Conservation (phyloP, 2,113 vertebrate genomes). For the Forbesichthys agassizii region DNA sequence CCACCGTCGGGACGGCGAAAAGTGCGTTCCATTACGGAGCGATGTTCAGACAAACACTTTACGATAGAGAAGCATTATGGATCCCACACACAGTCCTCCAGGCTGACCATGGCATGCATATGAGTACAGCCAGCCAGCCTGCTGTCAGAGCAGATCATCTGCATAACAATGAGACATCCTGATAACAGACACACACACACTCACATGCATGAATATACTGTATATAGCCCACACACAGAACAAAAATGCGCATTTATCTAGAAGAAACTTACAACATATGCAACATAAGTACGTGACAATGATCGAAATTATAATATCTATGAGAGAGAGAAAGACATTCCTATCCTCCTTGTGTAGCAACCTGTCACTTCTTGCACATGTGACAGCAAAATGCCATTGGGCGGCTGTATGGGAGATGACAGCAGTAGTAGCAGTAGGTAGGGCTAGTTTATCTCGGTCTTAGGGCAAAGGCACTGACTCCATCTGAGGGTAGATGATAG, state of each 20-base stretch:
- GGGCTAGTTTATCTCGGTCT: conserved; percentile 56
- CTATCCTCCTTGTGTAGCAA: conserved; percentile 18
- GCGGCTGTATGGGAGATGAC: conserved; percentile 23
- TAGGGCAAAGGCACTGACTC: conserved; percentile 39
- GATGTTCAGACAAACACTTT: neutral
- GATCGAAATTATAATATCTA: neutral
- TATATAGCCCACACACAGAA: no score
- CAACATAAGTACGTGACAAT: neutral
- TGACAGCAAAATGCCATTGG: conserved; percentile 35
- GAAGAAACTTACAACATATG: conserved; percentile 23
- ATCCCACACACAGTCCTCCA: conserved; percentile 19
- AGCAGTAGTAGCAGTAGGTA: conserved; percentile 39
- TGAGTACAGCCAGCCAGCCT: conserved; percentile 34
- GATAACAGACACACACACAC: conserved; percentile 11
- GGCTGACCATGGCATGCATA: conserved; percentile 49
- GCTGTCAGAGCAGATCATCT: conserved; percentile 38
- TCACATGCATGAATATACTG: conserved; percentile 16
- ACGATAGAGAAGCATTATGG: neutral
- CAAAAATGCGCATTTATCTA: conserved; percentile 30
- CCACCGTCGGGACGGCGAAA: conserved; percentile 17
- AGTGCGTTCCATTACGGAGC: neutral
- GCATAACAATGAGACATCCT: conserved; percentile 45
- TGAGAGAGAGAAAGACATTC: neutral
- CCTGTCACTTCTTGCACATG: conserved; percentile 45
- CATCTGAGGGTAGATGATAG: conserved; percentile 49